A percentile compares a stretch with the other conserved stretches of the same genome.
phyloP scores from a whole-genome alignment of 2,797 vertebrate genomes.

The Anguilla megastoma region DNA sequence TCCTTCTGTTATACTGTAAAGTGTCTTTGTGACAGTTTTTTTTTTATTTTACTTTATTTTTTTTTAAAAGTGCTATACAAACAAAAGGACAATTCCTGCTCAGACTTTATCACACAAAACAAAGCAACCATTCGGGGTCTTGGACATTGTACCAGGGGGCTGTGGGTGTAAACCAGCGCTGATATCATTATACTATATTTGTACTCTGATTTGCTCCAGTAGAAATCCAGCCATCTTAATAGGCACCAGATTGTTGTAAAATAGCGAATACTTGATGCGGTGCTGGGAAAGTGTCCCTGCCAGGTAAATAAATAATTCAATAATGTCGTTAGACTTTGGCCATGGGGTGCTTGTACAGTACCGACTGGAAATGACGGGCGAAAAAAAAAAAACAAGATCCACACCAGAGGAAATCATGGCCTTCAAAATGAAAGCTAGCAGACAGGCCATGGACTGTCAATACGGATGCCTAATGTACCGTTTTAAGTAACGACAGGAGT shows the following conservation, averaged over 20 bases:
- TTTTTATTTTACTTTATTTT: too few relatives aligned
- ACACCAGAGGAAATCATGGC: neutral
- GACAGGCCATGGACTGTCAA: too few relatives aligned
- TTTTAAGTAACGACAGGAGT: neutral
- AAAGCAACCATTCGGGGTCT: neutral
- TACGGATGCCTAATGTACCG: neutral
- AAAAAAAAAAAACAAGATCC: neutral
- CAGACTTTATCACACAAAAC: neutral
- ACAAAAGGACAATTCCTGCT: neutral
- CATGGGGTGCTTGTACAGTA: neutral
- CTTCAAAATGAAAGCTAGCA: neutral
- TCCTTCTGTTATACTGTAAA: neutral
- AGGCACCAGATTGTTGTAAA: neutral
- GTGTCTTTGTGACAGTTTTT: neutral
- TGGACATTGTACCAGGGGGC: neutral
- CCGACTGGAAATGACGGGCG: neutral
- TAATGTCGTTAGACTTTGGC: constrained; percentile 7
- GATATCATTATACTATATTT: neutral
- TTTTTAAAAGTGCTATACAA: too few relatives aligned
- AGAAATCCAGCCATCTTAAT: constrained; percentile 4
- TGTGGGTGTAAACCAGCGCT: neutral
- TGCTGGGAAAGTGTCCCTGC: neutral
- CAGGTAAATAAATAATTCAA: constrained; percentile 8
- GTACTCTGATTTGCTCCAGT: neutral
- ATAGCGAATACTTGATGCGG: neutral